Evolutionary conservation across 2,888 invertebrate species (phyloP).

Genomic region (Chelonus formosanus): DNA sequence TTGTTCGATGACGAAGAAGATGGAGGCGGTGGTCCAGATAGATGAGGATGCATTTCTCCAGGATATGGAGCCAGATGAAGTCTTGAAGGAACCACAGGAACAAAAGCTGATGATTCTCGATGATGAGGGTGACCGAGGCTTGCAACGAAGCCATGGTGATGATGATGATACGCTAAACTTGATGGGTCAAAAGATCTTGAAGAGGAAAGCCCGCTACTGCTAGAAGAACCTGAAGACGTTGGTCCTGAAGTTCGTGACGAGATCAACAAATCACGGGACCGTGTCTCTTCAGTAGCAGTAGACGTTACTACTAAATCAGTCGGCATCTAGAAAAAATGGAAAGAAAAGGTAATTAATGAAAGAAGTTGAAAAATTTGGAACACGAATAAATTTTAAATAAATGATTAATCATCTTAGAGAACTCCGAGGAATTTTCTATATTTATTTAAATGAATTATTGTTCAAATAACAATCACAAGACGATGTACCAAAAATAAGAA

Average conservation of each 20-base stretch:
- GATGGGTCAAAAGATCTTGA: slow-evolving; percentile 71
- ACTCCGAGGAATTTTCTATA: no score
- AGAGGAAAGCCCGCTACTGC: slow-evolving; percentile 61
- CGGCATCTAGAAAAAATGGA: slow-evolving; percentile 51
- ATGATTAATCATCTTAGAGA: not conserved
- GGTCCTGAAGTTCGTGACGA: slow-evolving; percentile 49
- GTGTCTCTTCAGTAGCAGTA: slow-evolving; percentile 54
- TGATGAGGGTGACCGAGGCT: slow-evolving; percentile 68
- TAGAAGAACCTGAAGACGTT: slow-evolving; percentile 44
- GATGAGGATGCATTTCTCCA: slow-evolving; percentile 75
- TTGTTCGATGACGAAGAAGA: slow-evolving; percentile 50
- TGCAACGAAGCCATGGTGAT: slow-evolving; percentile 63
- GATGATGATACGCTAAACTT: slow-evolving; percentile 69
- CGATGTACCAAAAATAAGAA: no score
- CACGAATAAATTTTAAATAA: no score
- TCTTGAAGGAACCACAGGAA: slow-evolving; percentile 85
- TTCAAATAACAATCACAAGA: no score
- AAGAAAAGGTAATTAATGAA: no score
- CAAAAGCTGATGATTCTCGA: slow-evolving; percentile 85
- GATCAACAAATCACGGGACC: slow-evolving; percentile 52
- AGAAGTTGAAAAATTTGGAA: no score
- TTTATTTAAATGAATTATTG: no score
- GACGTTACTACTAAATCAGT: slow-evolving; percentile 62
- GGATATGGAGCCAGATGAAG: slow-evolving; percentile 79
- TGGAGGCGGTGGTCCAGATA: slow-evolving; percentile 60